A percentile compares a stretch with the other conserved stretches of the same genome.
Conservation (phyloP, 2,888 invertebrate species). For the Rapana venosa region DNA sequence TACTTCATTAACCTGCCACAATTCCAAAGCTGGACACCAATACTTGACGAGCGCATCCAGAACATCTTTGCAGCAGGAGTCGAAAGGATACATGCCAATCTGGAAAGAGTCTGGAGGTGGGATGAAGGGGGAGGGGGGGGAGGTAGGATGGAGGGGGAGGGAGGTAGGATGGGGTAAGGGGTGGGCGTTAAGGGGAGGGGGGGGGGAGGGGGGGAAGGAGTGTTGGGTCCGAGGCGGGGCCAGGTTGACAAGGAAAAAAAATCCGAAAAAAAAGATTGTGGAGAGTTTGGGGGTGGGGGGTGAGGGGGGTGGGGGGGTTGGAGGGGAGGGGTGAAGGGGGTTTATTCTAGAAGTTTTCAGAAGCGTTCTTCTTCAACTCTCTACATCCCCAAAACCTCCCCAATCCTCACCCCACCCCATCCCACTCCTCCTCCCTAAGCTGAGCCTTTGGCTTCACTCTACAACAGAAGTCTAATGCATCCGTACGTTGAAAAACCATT, state of each 20-base stretch:
- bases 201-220: not conserved
- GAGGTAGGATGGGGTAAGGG: too few relatives aligned
- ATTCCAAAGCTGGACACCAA: not conserved
- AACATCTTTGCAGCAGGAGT: not conserved
- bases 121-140: not conserved
- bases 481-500: too few relatives aligned
- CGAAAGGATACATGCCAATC: not conserved
- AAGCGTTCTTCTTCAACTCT: not conserved
- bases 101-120: not conserved
- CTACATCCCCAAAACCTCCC: not conserved
- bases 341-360: not conserved
- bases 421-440: too few relatives aligned
- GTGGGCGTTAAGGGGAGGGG: not conserved
- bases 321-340: not conserved
- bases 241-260: too few relatives aligned
- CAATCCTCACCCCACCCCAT: too few relatives aligned
- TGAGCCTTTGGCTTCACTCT: too few relatives aligned
- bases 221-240: not conserved
- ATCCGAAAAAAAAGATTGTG: too few relatives aligned
- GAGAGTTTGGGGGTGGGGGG: not conserved
- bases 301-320: not conserved
- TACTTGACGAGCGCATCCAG: not conserved
- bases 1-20: not conserved
- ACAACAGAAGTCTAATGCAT: too few relatives aligned
- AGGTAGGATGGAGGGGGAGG: not conserved